Evolutionary conservation across 1,140 invertebrate genomes (phyloP).

Genomic region (Drosophila yakuba): DNA sequence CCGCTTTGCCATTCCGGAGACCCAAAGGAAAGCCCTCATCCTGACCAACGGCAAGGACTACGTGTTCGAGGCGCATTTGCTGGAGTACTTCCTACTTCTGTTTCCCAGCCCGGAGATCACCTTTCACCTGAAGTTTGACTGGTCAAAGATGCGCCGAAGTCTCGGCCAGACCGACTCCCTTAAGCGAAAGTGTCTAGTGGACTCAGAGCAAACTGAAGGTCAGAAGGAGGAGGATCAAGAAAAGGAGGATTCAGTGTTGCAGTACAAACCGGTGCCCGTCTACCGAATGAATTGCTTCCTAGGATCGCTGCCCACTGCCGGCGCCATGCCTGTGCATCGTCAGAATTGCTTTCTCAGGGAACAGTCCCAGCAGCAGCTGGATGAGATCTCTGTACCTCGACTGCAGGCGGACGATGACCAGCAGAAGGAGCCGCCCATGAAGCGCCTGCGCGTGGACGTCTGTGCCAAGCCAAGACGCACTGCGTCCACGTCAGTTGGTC

Average conservation of each 20-base stretch:
- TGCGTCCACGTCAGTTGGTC: neutral
- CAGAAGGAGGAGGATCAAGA: neutral
- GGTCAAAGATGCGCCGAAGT: constrained; percentile 47
- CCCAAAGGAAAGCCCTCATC: constrained; percentile 46
- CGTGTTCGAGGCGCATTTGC: constrained; percentile 62
- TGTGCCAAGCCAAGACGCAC: constrained; percentile 14
- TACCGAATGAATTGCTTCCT: constrained; percentile 76
- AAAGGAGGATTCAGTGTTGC: constrained; percentile 9
- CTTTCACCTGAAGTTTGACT: constrained; percentile 71
- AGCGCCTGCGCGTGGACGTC: constrained; percentile 44
- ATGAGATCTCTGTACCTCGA: constrained; percentile 1
- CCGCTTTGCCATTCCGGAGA: constrained; percentile 54
- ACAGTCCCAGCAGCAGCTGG: constrained; percentile 9
- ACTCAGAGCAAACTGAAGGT: neutral
- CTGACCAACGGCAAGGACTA: constrained; percentile 69
- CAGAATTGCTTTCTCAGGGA: constrained; percentile 41
- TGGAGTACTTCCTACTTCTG: constrained; percentile 75
- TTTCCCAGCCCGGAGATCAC: constrained; percentile 69
- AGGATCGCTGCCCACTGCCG: constrained; percentile 47
- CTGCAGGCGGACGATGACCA: neutral
- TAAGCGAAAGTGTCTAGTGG: constrained; percentile 30
- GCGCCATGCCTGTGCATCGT: constrained; percentile 31
- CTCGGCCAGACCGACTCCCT: neutral
- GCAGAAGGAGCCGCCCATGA: constrained; percentile 15
- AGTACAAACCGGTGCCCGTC: constrained; percentile 67